These are phyloP conservation scores for Poeciliopsis retropinna DNA, from an alignment of 2,113 vertebrate genomes.

Conservation along the genomic window DNA sequence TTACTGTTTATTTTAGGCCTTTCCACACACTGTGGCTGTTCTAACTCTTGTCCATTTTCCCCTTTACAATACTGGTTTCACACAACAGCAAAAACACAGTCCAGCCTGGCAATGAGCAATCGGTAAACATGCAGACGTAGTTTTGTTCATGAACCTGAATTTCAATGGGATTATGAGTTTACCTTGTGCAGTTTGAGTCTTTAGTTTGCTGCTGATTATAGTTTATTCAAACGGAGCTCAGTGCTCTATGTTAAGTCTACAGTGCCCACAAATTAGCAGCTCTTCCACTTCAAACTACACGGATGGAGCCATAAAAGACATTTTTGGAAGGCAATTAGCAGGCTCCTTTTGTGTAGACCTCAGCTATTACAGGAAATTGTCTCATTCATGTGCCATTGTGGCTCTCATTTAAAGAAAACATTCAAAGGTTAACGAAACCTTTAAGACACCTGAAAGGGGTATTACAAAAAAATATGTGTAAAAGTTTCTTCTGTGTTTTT, in stretches of 20 bases:
- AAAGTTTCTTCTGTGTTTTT: no score
- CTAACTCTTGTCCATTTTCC: slow-evolving; percentile 46
- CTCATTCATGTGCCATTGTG: slow-evolving; percentile 17
- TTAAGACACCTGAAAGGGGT: neutral
- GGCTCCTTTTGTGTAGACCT: slow-evolving; percentile 42
- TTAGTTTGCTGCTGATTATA: slow-evolving; percentile 54
- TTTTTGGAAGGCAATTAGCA: slow-evolving; percentile 17
- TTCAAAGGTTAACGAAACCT: slow-evolving; percentile 17
- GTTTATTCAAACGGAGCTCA: slow-evolving; percentile 19
- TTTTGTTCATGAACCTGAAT: neutral
- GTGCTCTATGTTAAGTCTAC: slow-evolving; percentile 55
- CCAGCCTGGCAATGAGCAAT: slow-evolving; percentile 3
- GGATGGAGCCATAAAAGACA: slow-evolving; percentile 53
- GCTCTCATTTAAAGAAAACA: slow-evolving; percentile 5
- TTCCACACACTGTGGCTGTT: neutral
- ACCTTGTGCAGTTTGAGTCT: slow-evolving; percentile 6
- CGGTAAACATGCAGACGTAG: neutral
- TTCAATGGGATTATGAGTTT: neutral
- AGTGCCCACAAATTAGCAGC: slow-evolving; percentile 66
- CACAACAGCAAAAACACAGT: neutral
- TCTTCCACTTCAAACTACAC: slow-evolving; percentile 54
- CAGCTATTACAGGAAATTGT: slow-evolving; percentile 45
- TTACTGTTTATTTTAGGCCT: slow-evolving; percentile 43
- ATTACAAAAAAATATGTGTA: neutral
- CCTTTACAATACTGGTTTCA: slow-evolving; percentile 27